These are phyloP conservation scores for Echiichthys vipera DNA, from an alignment of 2,797 vertebrate species.

Conservation along the genomic window DNA sequence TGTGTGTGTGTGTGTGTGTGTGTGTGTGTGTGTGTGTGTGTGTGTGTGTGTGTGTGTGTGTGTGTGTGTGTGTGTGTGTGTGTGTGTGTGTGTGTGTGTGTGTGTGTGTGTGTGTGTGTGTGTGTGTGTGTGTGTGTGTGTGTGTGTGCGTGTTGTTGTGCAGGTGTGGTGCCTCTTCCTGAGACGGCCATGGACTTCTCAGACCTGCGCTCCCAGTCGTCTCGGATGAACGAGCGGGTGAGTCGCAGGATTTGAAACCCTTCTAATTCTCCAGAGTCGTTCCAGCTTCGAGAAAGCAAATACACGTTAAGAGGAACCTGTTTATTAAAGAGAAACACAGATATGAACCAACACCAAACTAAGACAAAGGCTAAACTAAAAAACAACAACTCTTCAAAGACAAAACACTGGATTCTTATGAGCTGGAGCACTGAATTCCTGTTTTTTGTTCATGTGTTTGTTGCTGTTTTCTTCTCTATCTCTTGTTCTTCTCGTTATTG, in stretches of 20 bases:
- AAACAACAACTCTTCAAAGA: too few species aligned
- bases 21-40: slow-evolving; percentile 71
- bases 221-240: slow-evolving; percentile 84
- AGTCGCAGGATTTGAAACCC: slow-evolving; percentile 27
- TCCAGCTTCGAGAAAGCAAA: too few species aligned
- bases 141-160: not conserved
- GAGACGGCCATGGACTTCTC: slow-evolving; percentile 89
- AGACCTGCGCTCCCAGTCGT: slow-evolving; percentile 84
- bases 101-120: slow-evolving; percentile 1
- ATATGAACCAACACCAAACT: too few species aligned
- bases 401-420: too few species aligned
- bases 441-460: too few species aligned
- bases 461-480: too few species aligned
- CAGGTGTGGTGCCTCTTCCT: slow-evolving; percentile 87
- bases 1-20: not conserved
- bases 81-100: slow-evolving; percentile 72
- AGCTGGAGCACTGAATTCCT: too few species aligned
- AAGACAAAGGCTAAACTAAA: too few species aligned
- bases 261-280: not conserved
- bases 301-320: too few species aligned
- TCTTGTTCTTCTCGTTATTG: too few species aligned
- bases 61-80: slow-evolving; percentile 39
- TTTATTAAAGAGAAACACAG: too few species aligned
- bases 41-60: slow-evolving; percentile 64
- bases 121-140: not conserved